Evolutionary conservation across 2,888 invertebrate species (phyloP), one percentile per base, ranked within the genome.

Genomic region (Atrina japonica): DNA sequence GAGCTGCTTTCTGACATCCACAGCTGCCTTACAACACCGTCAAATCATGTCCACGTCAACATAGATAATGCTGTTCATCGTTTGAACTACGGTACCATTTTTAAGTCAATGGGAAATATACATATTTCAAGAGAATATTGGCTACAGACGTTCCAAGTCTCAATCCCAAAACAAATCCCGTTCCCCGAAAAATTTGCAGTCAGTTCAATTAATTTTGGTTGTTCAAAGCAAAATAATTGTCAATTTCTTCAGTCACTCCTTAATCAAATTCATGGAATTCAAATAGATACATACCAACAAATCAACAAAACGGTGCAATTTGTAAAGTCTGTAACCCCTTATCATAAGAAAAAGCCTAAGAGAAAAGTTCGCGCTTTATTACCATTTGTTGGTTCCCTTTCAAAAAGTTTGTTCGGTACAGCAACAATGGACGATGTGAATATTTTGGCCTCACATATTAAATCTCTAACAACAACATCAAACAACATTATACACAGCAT

Each of bases 381-480:
- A 14, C 53, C 53, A 11, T 53, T 53, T 53, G 29, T 53, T 2
- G 53, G 29, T 5, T 27, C 53, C 27, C 53, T 53, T 29, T 53
- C 53, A 11, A 53, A 53, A 29, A 29, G 53, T n/a, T 29, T 53
- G n/a, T 53, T 53, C 14, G 25, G 53, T 30, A 56, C 40, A 2
- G 40, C 56, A 2, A 56, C 56, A 5, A 56, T 56, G 56, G 35
- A 56, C 40, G 56, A 40, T 56, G 56, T 56, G 14, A 40, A 56
- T 3, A 40, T 56, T 5, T n/a, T 56, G 21, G 59, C 59, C 1
- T 23, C 23, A 1, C 59, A 40, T 43, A 59, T 59, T 18, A 23
- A 59, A 14, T 16, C 43, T 16, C 3, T 59, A 2, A 59, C 43
- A 3, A 9, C 11, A 43, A 23, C 41, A 2, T 41, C 59, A 5